These are phyloP conservation scores for Elgaria multicarinata DNA, from an alignment of 2,113 vertebrate genomes.

Conservation along the genomic window DNA sequence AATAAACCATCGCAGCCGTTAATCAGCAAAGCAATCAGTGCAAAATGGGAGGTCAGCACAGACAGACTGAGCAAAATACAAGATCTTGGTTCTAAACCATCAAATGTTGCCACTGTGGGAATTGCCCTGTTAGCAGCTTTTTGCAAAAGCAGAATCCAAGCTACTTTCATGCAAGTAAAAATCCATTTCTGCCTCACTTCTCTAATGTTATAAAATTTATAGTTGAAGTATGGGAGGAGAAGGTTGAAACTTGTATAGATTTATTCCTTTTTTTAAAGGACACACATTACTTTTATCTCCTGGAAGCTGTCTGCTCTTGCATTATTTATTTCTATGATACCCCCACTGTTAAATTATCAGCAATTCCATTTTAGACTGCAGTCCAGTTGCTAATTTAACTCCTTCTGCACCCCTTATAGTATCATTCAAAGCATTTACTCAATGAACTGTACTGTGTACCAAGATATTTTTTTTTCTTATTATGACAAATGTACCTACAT, in stretches of 20 bases:
- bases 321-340: slow-evolving; percentile 27
- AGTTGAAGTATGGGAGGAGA: not conserved
- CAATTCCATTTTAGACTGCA: not conserved
- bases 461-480: not conserved
- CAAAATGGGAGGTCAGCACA: not conserved
- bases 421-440: not conserved
- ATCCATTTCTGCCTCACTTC: slow-evolving; percentile 1
- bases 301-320: not conserved
- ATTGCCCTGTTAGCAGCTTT: not conserved
- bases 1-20: slow-evolving; percentile 12
- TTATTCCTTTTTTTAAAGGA: not conserved
- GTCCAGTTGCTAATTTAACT: not conserved
- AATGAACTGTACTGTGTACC: not conserved
- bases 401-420: not conserved
- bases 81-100: not conserved
- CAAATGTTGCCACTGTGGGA: not conserved
- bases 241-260: not conserved
- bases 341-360: not conserved
- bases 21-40: not conserved
- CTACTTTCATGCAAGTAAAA: slow-evolving; percentile 18
- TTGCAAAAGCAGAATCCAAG: not conserved
- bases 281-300: slow-evolving; percentile 4
- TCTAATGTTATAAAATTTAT: not conserved
- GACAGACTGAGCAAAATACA: not conserved
- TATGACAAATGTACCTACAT: not conserved